These are phyloP conservation scores for Apodemia hepburni DNA, from an alignment of 2,888 invertebrate species.

Conservation along the genomic window DNA sequence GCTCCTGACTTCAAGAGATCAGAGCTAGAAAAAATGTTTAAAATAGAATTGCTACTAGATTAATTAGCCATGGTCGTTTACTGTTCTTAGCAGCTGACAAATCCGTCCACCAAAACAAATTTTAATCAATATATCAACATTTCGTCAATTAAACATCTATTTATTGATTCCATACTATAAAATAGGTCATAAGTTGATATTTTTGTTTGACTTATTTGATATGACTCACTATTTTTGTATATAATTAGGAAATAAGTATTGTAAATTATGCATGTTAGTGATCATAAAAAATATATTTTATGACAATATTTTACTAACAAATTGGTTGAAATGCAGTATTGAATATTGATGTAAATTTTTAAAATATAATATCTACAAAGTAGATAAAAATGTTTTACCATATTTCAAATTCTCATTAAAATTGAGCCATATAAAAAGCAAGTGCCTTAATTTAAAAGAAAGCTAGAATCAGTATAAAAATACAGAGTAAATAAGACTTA, in stretches of 20 bases:
- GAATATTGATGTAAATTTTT: not conserved
- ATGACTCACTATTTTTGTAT: conserved; percentile 13
- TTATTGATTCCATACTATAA: conserved; percentile 11
- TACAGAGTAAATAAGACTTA: conserved; percentile 9
- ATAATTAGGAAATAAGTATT: conserved; percentile 12
- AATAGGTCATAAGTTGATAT: conserved; percentile 13
- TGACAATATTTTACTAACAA: conserved; percentile 6
- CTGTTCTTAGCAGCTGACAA: conserved; percentile 38
- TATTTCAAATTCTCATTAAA: not conserved
- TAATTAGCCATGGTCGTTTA: conserved; percentile 43
- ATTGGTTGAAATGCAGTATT: conserved; percentile 10
- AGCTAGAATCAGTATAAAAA: conserved; percentile 2
- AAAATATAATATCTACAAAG: conserved; percentile 10
- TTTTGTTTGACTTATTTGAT: conserved; percentile 13
- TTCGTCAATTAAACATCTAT: conserved; percentile 11
- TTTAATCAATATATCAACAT: conserved; percentile 20
- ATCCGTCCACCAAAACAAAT: conserved; percentile 45
- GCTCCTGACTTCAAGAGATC: conserved; percentile 65
- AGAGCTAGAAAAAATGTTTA: conserved; percentile 71
- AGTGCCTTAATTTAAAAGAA: conserved; percentile 1
- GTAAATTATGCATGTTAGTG: conserved; percentile 14
- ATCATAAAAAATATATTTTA: conserved; percentile 14
- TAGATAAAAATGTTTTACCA: conserved; percentile 4
- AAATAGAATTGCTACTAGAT: conserved; percentile 72
- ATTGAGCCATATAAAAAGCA: not conserved